phyloP scores from a whole-genome alignment of 1,140 invertebrate genomes.

The Helicoverpa zea region DNA sequence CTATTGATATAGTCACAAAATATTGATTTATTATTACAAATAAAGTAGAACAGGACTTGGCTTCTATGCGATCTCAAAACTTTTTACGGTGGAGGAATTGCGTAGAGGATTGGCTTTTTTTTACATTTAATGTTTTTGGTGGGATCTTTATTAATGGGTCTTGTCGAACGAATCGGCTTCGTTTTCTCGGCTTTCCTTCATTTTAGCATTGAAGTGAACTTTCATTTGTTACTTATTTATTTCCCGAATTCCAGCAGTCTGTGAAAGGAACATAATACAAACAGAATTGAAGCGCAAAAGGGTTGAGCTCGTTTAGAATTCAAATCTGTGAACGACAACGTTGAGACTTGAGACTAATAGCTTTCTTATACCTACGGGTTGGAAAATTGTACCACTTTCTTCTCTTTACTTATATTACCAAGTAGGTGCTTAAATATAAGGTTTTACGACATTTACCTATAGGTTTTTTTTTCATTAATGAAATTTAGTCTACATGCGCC shows the following conservation, averaged over 20 bases:
- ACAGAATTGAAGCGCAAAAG: constrained; percentile 41
- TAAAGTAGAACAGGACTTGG: too few species aligned
- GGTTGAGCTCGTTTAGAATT: constrained; percentile 36
- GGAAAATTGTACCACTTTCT: constrained; percentile 22
- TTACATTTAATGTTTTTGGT: too few species aligned
- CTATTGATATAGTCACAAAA: too few species aligned
- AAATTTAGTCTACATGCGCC: too few species aligned
- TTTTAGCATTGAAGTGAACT: constrained; percentile 23
- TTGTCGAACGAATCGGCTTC: constrained; percentile 9
- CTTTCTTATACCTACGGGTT: constrained; percentile 20
- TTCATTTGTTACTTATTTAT: constrained; percentile 40
- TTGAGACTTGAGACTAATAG: constrained; percentile 45
- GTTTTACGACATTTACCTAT: background rate
- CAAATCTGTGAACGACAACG: constrained; percentile 39
- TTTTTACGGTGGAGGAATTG: too few species aligned
- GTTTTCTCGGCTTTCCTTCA: constrained; percentile 28
- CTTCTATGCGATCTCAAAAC: too few species aligned
- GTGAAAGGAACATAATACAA: constrained; percentile 31
- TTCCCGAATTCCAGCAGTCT: background rate
- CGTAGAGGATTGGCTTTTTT: too few species aligned
- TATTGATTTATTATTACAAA: too few species aligned
- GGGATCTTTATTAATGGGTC: constrained; percentile 20
- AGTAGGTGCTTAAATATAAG: background rate
- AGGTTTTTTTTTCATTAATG: too few species aligned
- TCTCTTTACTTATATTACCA: background rate